Evolutionary conservation across 2,113 vertebrate species (phyloP).

Genomic region (Pachypanchax playfairii): DNA sequence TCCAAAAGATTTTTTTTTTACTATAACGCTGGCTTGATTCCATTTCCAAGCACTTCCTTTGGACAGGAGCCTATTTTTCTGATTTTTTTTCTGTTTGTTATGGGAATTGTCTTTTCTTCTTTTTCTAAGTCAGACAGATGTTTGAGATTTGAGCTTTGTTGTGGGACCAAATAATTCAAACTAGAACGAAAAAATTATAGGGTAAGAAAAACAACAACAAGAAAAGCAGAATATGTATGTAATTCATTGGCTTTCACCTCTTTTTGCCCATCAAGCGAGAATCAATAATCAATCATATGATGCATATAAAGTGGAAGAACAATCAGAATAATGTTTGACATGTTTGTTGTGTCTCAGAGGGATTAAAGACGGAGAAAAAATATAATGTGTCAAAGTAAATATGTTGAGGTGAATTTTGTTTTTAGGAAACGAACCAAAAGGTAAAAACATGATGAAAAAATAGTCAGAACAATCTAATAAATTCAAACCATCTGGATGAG

Average conservation of each 20-base stretch:
- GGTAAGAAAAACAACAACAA: neutral
- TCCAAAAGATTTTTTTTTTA: constrained; percentile 45
- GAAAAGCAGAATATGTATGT: neutral
- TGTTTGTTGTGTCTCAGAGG: constrained; percentile 1
- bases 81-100: constrained; percentile 35
- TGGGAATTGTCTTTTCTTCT: constrained; percentile 42
- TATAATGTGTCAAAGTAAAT: neutral
- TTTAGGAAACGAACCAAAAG: neutral
- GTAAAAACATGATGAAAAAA: too few species aligned
- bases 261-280: neutral
- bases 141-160: constrained; percentile 34
- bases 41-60: constrained; percentile 42
- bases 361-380: constrained; percentile 3
- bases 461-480: neutral
- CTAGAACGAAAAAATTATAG: neutral
- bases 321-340: constrained; percentile 10
- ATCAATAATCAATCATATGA: neutral
- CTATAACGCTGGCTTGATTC: constrained; percentile 56
- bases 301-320: too few species aligned
- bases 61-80: constrained; percentile 14
- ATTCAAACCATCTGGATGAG: constrained; percentile 34
- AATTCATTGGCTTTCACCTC: neutral
- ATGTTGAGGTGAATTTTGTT: constrained; percentile 22
- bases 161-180: constrained; percentile 35
- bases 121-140: constrained; percentile 48